Percentiles rank a stretch among this genome's conserved stretches.
Evolutionary conservation across 2,888 invertebrate species (phyloP).

Genomic region (Ochropacha duplaris): DNA sequence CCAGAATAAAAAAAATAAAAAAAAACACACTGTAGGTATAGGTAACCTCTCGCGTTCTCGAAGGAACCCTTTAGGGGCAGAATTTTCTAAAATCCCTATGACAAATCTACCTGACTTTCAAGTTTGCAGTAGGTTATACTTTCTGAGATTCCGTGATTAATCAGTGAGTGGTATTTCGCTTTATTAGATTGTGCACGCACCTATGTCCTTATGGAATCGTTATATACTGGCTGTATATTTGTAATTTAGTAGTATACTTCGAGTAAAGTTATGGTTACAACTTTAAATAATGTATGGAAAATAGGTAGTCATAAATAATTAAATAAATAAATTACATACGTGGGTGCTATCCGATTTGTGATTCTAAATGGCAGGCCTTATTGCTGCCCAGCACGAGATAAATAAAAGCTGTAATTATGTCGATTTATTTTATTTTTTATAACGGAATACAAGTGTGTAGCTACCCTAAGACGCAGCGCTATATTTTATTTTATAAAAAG

Average conservation of each 20-base stretch:
- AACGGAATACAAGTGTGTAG: background rate
- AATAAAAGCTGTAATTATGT: background rate
- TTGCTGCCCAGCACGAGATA: background rate
- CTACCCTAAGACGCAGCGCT: background rate
- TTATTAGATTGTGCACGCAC: too few species aligned
- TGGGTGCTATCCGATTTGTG: background rate
- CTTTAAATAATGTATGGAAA: background rate
- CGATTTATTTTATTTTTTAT: background rate
- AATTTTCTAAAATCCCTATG: too few species aligned
- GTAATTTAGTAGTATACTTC: background rate
- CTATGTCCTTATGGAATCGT: background rate
- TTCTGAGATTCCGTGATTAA: too few species aligned
- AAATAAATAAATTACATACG: background rate
- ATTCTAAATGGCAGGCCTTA: background rate
- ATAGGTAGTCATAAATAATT: background rate
- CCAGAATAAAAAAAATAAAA: too few species aligned
- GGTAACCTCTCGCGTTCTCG: too few species aligned
- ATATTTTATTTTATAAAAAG: background rate
- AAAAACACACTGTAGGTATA: too few species aligned
- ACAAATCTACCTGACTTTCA: too few species aligned
- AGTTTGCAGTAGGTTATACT: too few species aligned
- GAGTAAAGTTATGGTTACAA: background rate
- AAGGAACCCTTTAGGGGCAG: too few species aligned
- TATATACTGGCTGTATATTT: background rate
- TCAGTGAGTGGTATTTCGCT: too few species aligned